Percentiles rank a stretch among this genome's conserved stretches.
phyloP scores from a whole-genome alignment of 2,888 invertebrate genomes.

The Archips xylosteana region DNA sequence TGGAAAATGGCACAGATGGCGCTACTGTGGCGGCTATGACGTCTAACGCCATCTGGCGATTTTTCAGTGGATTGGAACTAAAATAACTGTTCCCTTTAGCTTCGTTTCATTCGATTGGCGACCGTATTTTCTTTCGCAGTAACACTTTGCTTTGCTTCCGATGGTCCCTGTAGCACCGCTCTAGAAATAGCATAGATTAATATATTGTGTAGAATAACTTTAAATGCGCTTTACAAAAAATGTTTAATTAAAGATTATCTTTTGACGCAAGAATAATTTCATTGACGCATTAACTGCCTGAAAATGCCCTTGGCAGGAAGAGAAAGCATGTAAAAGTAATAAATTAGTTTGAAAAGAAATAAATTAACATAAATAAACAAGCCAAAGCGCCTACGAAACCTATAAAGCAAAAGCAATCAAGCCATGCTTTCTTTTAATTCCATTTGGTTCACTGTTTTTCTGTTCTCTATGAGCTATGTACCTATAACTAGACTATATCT shows the following conservation, averaged over 20 bases:
- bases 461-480: too few species aligned
- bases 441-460: too few species aligned
- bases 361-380: too few species aligned
- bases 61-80: slow-evolving; percentile 8
- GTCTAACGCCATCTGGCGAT: slow-evolving; percentile 10
- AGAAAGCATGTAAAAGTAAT: too few species aligned
- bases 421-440: too few species aligned
- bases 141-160: slow-evolving; percentile 57
- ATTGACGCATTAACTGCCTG: background rate
- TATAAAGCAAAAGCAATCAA: background rate
- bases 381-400: background rate
- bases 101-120: slow-evolving; percentile 27
- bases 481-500: too few species aligned
- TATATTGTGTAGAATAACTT: slow-evolving; percentile 61
- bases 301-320: too few species aligned
- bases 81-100: slow-evolving; percentile 16
- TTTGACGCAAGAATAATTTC: slow-evolving; percentile 23
- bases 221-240: slow-evolving; percentile 45
- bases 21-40: background rate
- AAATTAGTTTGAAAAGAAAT: too few species aligned
- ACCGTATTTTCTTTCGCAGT: slow-evolving; percentile 50
- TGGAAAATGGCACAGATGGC: background rate
- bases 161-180: slow-evolving; percentile 59
- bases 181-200: slow-evolving; percentile 67
- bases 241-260: slow-evolving; percentile 26